Evolutionary conservation across 2,888 invertebrate species (phyloP), one percentile per base, ranked within the genome.

Genomic region (Nomada ferruginata): DNA sequence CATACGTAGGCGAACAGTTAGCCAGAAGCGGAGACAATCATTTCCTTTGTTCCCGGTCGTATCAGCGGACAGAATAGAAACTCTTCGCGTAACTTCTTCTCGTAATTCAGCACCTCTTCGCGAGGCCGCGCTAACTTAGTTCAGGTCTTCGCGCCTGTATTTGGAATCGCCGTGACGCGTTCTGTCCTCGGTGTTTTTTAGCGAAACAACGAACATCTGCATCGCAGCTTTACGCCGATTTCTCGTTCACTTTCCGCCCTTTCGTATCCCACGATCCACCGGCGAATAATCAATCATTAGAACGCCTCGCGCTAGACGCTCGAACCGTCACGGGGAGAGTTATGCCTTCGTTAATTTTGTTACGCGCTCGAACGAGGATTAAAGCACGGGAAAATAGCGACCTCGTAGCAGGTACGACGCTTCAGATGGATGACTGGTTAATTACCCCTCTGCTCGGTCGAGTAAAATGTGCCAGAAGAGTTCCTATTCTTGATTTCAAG

Each of bases 331-430:
- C 53, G 15, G 15, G 4, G 15, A 65, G 65, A 74, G 53, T 79
- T 79, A 76, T 76, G 50, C 50, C 69, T 44, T 23, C 69, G 69
- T 76, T 76, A 76, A 69, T 76, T 76, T 60, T 52, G 52, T 69
- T 59, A 47, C 64, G 53, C 52, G 59, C 76, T 42, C 59, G 23
- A 73, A 59, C 74, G 65, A 60, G 74, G 15, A 18, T 29, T 50
- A 44, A 60, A 52, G 18, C 50, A 52, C 36, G 44, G 44, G 23
- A 60, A 74, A 73, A 73, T 60, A 23, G 65, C 15, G 2, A 42
- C 20, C n/a, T 47, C 29, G 20, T 44, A 29, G 15, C 50, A 18
- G 23, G 13, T 10, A 50, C 13, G 1, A 23, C 11, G 23, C 11
- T 15, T 4, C 18, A 7, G 42, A 71, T 68, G 23, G 42, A 55